These are phyloP conservation scores for Andrena cerasifolii DNA, from an alignment of 1,140 invertebrate species.

Conservation along the genomic window DNA sequence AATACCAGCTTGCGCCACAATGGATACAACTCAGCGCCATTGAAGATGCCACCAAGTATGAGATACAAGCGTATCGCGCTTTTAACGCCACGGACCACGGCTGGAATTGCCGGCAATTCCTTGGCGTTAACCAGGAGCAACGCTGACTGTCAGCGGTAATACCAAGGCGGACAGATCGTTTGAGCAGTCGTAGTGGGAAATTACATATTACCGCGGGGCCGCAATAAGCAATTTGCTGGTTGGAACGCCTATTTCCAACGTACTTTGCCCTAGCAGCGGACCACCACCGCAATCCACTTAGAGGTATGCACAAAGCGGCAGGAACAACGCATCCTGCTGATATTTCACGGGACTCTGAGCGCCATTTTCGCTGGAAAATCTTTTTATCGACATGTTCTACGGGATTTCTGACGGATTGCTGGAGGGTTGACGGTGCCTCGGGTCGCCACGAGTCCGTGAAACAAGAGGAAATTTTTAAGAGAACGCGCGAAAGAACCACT, in stretches of 20 bases:
- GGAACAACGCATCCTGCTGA: not conserved
- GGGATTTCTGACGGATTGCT: too few relatives aligned
- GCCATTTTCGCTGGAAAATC: not conserved
- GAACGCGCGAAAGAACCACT: too few relatives aligned
- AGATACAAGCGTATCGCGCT: not conserved
- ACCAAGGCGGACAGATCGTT: slow-evolving; percentile 25
- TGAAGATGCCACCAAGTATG: not conserved
- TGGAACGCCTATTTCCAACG: slow-evolving; percentile 35
- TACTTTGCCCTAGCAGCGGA: slow-evolving; percentile 8
- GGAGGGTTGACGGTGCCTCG: too few relatives aligned
- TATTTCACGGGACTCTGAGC: not conserved
- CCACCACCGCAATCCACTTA: slow-evolving; percentile 30
- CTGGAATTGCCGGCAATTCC: not conserved
- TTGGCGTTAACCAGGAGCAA: slow-evolving; percentile 14
- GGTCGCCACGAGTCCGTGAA: too few relatives aligned
- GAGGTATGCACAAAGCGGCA: slow-evolving; percentile 23
- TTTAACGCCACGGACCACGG: not conserved
- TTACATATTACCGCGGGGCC: slow-evolving; percentile 35
- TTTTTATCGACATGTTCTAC: too few relatives aligned
- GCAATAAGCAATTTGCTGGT: slow-evolving; percentile 43
- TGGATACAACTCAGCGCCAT: not conserved
- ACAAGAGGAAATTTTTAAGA: too few relatives aligned
- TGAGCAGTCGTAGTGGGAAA: slow-evolving; percentile 31
- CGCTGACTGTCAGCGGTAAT: slow-evolving; percentile 28
- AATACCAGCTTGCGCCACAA: not conserved